Evolutionary conservation across 2,113 vertebrate species (phyloP).

Genomic region (Sinocyclocheilus rhinocerous): DNA sequence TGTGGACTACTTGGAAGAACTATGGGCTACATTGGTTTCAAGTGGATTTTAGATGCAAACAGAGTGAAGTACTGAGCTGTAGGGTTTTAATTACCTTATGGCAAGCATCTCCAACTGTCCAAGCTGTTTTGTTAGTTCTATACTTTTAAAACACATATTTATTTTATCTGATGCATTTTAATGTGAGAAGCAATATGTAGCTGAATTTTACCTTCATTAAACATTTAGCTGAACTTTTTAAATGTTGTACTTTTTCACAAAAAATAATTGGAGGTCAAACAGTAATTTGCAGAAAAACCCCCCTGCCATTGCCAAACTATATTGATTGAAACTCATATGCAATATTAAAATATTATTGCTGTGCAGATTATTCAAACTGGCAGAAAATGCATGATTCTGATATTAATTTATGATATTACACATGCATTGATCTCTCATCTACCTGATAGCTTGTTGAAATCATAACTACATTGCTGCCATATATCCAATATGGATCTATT

Average conservation of each 20-base stretch:
- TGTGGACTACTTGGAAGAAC: background rate
- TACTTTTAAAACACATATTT: background rate
- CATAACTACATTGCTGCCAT: background rate
- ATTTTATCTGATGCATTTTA: background rate
- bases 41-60: background rate
- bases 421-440: background rate
- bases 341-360: background rate
- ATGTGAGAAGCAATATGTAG: background rate
- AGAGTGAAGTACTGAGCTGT: background rate
- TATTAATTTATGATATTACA: background rate
- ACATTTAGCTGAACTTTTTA: background rate
- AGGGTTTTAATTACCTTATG: background rate
- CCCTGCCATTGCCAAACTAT: background rate
- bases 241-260: background rate
- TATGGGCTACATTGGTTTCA: background rate
- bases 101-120: background rate
- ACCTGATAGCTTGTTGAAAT: background rate
- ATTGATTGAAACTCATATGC: background rate
- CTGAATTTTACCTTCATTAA: background rate
- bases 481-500: background rate
- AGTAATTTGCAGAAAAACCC: background rate
- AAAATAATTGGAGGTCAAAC: background rate
- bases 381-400: background rate
- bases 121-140: background rate
- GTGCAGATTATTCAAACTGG: background rate